Conservation (phyloP, 2,113 vertebrate species). For the Catharus bicknelli region DNA sequence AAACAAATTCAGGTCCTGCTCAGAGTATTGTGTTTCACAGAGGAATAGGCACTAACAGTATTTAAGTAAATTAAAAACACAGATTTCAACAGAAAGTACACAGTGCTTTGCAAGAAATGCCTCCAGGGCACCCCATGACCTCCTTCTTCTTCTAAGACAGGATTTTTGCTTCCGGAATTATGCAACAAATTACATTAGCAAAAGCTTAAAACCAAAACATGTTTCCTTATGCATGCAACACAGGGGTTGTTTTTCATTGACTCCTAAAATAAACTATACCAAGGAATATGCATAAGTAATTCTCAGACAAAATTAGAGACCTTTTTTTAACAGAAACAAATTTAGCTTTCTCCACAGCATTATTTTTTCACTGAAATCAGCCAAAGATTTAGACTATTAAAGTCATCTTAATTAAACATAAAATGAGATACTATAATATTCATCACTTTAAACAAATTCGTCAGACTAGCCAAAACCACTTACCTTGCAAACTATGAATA, state of each 20-base stretch:
- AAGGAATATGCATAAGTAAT: background rate
- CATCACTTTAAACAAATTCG: background rate
- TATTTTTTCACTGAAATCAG: background rate
- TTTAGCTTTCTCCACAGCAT: background rate
- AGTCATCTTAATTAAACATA: background rate
- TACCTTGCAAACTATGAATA: background rate
- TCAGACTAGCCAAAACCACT: background rate
- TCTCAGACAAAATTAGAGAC: background rate
- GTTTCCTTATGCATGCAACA: background rate
- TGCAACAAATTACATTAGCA: background rate
- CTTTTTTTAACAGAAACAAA: background rate
- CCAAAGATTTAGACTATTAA: background rate
- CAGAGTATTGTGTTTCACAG: background rate
- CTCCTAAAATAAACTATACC: background rate
- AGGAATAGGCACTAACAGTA: background rate
- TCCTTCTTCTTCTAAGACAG: background rate
- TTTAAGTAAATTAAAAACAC: background rate
- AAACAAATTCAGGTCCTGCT: background rate
- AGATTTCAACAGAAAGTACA: background rate
- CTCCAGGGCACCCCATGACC: background rate
- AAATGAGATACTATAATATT: background rate
- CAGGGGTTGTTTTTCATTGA: background rate
- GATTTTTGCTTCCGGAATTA: slow-evolving; percentile 32
- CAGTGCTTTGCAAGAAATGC: background rate
- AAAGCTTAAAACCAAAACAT: background rate